Conservation (phyloP, 2,797 vertebrate genomes). For the Gambusia yucatana region DNA sequence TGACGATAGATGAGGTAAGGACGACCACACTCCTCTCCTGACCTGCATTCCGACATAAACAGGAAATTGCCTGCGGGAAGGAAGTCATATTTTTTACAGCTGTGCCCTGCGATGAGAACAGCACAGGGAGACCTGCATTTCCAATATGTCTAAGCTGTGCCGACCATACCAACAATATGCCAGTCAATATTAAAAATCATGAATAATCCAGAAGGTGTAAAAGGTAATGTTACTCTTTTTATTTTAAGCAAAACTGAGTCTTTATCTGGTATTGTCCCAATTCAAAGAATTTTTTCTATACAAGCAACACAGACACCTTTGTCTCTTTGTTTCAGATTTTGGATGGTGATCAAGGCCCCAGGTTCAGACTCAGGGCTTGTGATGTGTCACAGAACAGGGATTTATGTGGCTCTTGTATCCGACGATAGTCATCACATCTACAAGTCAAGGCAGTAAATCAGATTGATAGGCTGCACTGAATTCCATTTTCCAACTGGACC, state of each 20-base stretch:
- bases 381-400: slow-evolving; percentile 57
- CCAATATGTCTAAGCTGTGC: slow-evolving; percentile 19
- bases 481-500: slow-evolving; percentile 9
- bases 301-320: slow-evolving; percentile 50
- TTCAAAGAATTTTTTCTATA: slow-evolving; percentile 55
- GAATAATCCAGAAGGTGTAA: background rate
- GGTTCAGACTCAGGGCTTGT: slow-evolving; percentile 46
- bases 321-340: slow-evolving; percentile 70
- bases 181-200: slow-evolving; percentile 4
- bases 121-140: slow-evolving; percentile 24
- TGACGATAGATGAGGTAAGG: slow-evolving; percentile 42
- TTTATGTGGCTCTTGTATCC: slow-evolving; percentile 65
- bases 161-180: slow-evolving; percentile 17
- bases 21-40: slow-evolving; percentile 65
- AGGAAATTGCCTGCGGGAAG: slow-evolving; percentile 79
- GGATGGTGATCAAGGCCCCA: slow-evolving; percentile 68
- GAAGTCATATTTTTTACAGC: slow-evolving; percentile 77
- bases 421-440: slow-evolving; percentile 66
- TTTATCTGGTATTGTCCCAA: slow-evolving; percentile 56
- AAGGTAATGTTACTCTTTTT: slow-evolving; percentile 21
- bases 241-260: slow-evolving; percentile 22
- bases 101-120: slow-evolving; percentile 45
- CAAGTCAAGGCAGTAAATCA: slow-evolving; percentile 61
- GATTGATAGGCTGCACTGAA: slow-evolving; percentile 17
- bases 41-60: slow-evolving; percentile 79